These are phyloP conservation scores for Trachymyrmex cornetzi DNA, from an alignment of 1,140 invertebrate species.

Conservation along the genomic window DNA sequence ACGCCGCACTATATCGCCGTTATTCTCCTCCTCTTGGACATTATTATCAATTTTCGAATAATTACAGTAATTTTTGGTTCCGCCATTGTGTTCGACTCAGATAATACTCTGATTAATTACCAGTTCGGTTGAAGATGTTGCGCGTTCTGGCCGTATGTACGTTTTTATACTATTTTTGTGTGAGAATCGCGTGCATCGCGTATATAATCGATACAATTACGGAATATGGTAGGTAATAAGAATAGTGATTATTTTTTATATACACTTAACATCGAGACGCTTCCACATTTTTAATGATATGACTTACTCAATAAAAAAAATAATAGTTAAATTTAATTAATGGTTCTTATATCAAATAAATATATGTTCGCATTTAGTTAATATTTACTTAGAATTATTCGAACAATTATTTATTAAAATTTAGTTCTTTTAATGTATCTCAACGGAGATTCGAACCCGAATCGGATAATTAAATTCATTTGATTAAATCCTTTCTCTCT, in stretches of 20 bases:
- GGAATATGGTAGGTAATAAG: neutral
- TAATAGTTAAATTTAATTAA: no score
- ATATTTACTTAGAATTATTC: no score
- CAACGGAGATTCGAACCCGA: no score
- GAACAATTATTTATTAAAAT: no score
- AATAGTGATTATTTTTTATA: neutral
- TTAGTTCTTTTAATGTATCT: no score
- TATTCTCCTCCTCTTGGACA: neutral
- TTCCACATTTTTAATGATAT: neutral
- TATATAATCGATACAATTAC: neutral
- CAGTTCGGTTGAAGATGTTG: neutral
- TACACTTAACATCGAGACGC: neutral
- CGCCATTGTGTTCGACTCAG: constrained; percentile 16
- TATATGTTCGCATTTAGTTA: no score
- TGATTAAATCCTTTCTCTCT: neutral
- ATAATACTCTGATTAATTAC: constrained; percentile 43
- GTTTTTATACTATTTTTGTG: neutral
- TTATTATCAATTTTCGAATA: constrained; percentile 37
- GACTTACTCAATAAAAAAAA: neutral
- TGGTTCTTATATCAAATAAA: no score
- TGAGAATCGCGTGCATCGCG: neutral
- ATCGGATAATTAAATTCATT: neutral
- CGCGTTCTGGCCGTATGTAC: neutral
- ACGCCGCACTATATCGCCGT: neutral
- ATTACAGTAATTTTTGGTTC: constrained; percentile 49